These are phyloP conservation scores for Harpalus rufipes DNA, from an alignment of 2,888 invertebrate species.

Conservation along the genomic window DNA sequence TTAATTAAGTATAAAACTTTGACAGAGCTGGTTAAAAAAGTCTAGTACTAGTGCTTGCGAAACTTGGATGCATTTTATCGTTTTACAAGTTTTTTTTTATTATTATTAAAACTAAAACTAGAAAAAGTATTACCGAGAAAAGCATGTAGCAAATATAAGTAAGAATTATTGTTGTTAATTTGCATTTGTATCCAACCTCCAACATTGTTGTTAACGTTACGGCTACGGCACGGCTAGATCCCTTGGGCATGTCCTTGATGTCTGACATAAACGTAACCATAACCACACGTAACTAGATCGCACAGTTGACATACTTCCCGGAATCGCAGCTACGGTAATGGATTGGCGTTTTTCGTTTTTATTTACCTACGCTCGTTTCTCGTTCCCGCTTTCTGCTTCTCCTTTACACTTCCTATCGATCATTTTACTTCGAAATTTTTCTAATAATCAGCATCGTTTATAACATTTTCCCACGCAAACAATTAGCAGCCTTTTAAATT, in stretches of 20 bases:
- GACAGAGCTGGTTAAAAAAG: too few relatives aligned
- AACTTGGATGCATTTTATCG: too few relatives aligned
- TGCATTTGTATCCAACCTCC: too few relatives aligned
- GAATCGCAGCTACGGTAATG: constrained; percentile 29
- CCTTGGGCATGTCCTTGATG: constrained; percentile 19
- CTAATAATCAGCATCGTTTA: constrained; percentile 23
- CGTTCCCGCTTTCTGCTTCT: not conserved
- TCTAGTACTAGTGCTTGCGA: too few relatives aligned
- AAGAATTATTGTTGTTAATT: too few relatives aligned
- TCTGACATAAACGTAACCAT: constrained; percentile 19
- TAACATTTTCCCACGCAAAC: constrained; percentile 18
- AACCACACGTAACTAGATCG: constrained; percentile 36
- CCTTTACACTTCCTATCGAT: constrained; percentile 16
- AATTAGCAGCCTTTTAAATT: constrained; percentile 17
- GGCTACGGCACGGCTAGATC: not conserved
- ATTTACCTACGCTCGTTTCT: not conserved
- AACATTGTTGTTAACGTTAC: not conserved
- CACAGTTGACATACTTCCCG: constrained; percentile 31
- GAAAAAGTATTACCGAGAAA: too few relatives aligned
- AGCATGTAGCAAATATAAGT: too few relatives aligned
- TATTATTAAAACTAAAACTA: too few relatives aligned
- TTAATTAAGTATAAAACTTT: too few relatives aligned
- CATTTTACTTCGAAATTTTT: constrained; percentile 25
- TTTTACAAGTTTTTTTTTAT: too few relatives aligned
- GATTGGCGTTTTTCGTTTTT: constrained; percentile 39